phyloP scores from a whole-genome alignment of 2,797 vertebrate genomes.

The Melanotaenia nigrans region DNA sequence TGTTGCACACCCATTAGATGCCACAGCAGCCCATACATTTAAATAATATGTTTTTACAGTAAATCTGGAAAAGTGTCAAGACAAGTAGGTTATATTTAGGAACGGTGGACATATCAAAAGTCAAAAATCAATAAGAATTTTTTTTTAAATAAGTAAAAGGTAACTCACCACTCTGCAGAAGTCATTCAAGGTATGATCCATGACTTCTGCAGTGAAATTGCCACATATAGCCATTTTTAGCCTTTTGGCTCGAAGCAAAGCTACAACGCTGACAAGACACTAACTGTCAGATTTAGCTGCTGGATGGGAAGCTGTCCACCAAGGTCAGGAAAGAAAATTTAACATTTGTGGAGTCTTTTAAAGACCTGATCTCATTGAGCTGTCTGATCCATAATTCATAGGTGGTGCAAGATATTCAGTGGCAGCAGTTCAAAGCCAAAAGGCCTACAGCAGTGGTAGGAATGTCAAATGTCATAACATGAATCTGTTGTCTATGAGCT shows the following conservation, averaged over 20 bases:
- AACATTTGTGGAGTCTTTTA: conserved; percentile 46
- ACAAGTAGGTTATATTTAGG: conserved; percentile 5
- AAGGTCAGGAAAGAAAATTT: conserved; percentile 57
- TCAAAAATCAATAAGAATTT: background rate
- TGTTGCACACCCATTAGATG: conserved; percentile 9
- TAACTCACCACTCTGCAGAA: conserved; percentile 35
- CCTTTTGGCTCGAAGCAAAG: conserved; percentile 48
- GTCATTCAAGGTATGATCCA: conserved; percentile 45
- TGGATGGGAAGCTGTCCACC: conserved; percentile 45
- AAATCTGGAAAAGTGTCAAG: background rate
- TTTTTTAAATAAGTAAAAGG: background rate
- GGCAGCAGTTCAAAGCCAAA: conserved; percentile 55
- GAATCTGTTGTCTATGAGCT: conserved; percentile 24
- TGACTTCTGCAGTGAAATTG: conserved; percentile 34
- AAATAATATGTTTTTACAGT: background rate
- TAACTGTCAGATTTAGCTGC: conserved; percentile 48
- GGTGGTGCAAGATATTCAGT: conserved; percentile 49
- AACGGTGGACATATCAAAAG: background rate
- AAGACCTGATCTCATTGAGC: conserved; percentile 45
- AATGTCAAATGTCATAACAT: conserved; percentile 37
- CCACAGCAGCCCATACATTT: background rate
- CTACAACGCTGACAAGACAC: conserved; percentile 52
- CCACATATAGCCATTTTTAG: conserved; percentile 55
- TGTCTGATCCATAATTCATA: conserved; percentile 64
- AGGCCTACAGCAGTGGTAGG: conserved; percentile 35